Evolutionary conservation across 2,797 vertebrate species (phyloP).

Genomic region (Urosaurus nigricauda): DNA sequence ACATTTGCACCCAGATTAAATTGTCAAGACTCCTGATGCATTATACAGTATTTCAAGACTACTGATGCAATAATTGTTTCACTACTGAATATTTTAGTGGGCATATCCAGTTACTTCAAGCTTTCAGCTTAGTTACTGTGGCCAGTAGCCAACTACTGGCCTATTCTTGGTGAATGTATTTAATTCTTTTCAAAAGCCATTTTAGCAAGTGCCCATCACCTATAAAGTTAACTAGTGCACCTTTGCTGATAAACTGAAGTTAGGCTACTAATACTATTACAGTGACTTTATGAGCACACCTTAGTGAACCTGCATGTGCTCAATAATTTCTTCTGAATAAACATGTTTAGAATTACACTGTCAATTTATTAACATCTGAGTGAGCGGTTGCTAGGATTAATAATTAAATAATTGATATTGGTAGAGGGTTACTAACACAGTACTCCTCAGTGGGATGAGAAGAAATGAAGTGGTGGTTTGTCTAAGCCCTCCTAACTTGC

Average conservation of each 20-base stretch:
- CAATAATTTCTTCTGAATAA: not conserved
- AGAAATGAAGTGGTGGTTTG: not conserved
- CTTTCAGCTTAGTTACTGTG: slow-evolving; percentile 6
- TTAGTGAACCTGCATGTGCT: not conserved
- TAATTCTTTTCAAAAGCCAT: not conserved
- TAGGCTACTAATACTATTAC: not conserved
- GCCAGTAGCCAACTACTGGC: not conserved
- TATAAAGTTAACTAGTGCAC: not conserved
- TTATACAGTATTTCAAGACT: not conserved
- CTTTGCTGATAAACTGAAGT: not conserved
- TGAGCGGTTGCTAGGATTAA: not conserved
- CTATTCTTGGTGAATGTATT: not conserved
- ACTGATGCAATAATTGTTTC: not conserved
- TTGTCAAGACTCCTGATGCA: not conserved
- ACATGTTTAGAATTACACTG: not conserved
- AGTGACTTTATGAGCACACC: not conserved
- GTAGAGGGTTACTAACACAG: not conserved
- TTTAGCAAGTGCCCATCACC: not conserved
- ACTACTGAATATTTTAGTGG: slow-evolving; percentile 33
- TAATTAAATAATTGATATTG: not conserved
- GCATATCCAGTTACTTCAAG: slow-evolving; percentile 10
- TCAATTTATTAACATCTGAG: not conserved
- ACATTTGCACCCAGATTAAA: not conserved
- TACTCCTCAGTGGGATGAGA: not conserved
- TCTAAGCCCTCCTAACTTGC: not conserved